phyloP scores from a whole-genome alignment of 2,888 invertebrate species.

The Nemotelus nigrinus region DNA sequence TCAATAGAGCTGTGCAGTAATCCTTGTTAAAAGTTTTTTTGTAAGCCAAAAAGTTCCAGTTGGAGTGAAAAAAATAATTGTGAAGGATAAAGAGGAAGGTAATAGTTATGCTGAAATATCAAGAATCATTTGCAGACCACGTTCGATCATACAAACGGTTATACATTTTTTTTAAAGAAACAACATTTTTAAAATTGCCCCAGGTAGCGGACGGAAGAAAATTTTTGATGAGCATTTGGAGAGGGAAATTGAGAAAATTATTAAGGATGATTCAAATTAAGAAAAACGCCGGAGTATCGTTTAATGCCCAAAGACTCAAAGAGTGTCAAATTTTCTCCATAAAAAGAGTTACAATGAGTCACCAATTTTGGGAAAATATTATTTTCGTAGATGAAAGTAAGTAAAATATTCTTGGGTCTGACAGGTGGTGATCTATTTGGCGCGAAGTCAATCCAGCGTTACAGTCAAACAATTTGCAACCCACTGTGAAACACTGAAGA shows the following conservation, averaged over 20 bases:
- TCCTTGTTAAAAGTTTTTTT: background rate
- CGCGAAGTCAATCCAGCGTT: background rate
- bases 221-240: background rate
- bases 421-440: background rate
- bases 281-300: background rate
- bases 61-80: background rate
- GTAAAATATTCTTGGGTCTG: background rate
- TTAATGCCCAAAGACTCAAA: background rate
- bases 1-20: background rate
- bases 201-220: background rate
- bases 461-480: background rate
- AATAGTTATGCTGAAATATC: background rate
- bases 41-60: background rate
- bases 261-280: background rate
- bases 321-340: background rate
- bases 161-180: background rate
- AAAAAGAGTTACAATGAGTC: background rate
- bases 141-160: background rate
- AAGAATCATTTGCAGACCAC: conserved; percentile 1
- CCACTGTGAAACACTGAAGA: background rate
- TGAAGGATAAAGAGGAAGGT: background rate
- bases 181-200: background rate
- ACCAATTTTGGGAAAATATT: background rate
- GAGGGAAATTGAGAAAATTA: background rate
- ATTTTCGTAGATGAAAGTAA: conserved; percentile 1